Evolutionary conservation across 2,113 vertebrate genomes (phyloP).

Genomic region (Leucopsar rothschildi): DNA sequence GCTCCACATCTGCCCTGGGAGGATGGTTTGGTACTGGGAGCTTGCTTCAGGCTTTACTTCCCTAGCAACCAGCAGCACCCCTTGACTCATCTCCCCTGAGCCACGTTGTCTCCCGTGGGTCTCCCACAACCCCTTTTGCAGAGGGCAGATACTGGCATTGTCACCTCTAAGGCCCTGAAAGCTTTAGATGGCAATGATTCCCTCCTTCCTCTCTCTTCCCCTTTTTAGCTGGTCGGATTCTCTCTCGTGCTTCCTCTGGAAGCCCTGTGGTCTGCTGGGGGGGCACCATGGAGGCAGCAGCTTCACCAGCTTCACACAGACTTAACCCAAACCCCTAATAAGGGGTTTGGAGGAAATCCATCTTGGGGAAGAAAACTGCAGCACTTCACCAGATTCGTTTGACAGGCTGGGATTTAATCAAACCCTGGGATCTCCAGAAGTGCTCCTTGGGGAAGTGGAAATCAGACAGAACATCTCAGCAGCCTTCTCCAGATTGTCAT

Average conservation of each 20-base stretch:
- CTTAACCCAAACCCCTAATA: not conserved
- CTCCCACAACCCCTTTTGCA: not conserved
- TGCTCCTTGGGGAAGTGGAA: not conserved
- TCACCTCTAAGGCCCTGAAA: not conserved
- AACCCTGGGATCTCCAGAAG: not conserved
- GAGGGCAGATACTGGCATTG: not conserved
- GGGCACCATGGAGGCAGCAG: not conserved
- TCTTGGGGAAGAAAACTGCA: not conserved
- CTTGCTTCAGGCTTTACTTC: not conserved
- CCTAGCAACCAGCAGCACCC: not conserved
- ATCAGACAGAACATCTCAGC: not conserved
- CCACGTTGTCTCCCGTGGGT: rapidly evolving
- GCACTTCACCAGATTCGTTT: not conserved
- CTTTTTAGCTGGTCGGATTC: not conserved
- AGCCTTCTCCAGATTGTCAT: not conserved
- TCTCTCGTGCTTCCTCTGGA: not conserved
- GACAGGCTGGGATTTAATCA: not conserved
- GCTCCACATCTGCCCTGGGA: not conserved
- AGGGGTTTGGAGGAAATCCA: not conserved
- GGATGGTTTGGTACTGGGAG: not conserved
- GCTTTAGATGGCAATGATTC: not conserved
- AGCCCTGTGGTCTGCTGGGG: not conserved
- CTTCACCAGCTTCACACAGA: not conserved
- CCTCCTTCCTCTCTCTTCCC: not conserved
- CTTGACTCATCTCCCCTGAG: rapidly evolving